phyloP scores from a whole-genome alignment of 2,113 vertebrate species.

The Pseudolaguvia tuberculata region DNA sequence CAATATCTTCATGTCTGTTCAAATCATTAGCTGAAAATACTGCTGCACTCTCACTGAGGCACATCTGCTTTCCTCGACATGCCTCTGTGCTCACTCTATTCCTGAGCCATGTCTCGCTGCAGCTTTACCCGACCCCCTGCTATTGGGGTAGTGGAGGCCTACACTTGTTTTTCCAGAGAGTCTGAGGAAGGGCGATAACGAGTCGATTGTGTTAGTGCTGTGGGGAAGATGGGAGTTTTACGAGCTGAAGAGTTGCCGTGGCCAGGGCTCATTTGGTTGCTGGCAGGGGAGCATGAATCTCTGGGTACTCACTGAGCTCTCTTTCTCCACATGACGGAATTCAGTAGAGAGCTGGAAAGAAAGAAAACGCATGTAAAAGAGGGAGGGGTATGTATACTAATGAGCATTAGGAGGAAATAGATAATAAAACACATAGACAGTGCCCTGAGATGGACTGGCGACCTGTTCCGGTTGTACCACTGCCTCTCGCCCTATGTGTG shows the following conservation, averaged over 20 bases:
- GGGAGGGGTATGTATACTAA: background rate
- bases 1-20: constrained; percentile 6
- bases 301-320: constrained; percentile 21
- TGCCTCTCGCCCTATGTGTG: no score
- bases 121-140: constrained; percentile 15
- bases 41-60: constrained; percentile 26
- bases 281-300: constrained; percentile 20
- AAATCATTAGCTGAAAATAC: constrained; percentile 15
- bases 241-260: constrained; percentile 28
- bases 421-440: background rate
- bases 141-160: background rate
- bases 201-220: constrained; percentile 29
- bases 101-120: constrained; percentile 1
- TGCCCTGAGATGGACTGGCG: no score
- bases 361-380: background rate
- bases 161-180: constrained; percentile 14
- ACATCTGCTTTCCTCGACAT: constrained; percentile 38
- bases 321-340: constrained; percentile 26
- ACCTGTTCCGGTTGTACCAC: no score
- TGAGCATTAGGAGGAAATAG: constrained; percentile 7
- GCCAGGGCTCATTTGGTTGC: constrained; percentile 36
- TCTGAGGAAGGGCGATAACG: constrained; percentile 42
- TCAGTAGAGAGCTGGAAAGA: background rate
- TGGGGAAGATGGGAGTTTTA: constrained; percentile 28
- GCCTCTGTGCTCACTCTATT: constrained; percentile 11